A percentile compares a stretch with the other conserved stretches of the same genome.
These are phyloP conservation scores for Parotocinclus haroldoi DNA, from an alignment of 2,797 vertebrate species.

Conservation along the genomic window DNA sequence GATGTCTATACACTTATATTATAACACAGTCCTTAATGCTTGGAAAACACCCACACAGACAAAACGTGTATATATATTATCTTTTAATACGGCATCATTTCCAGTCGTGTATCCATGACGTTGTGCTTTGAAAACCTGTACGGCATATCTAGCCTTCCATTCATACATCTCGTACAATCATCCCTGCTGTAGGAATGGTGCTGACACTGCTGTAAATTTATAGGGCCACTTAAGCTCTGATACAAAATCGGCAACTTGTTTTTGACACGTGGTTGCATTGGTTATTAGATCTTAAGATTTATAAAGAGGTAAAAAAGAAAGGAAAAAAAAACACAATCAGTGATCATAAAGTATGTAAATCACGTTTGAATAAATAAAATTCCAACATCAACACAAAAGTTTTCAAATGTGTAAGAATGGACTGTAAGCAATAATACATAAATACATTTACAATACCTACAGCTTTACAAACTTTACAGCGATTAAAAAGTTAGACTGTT, in stretches of 20 bases:
- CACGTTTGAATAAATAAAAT: constrained; percentile 56
- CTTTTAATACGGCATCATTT: constrained; percentile 47
- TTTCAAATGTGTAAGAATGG: constrained; percentile 53
- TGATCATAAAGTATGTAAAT: constrained; percentile 55
- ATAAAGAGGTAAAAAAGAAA: no score
- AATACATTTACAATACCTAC: constrained; percentile 77
- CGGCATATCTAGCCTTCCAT: constrained; percentile 31
- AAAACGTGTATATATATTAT: not conserved
- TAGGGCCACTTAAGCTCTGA: constrained; percentile 3
- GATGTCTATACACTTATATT: not conserved
- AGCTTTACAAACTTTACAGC: constrained; percentile 64
- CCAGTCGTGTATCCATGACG: constrained; percentile 60
- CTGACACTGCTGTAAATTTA: constrained; percentile 1
- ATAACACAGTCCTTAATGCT: not conserved
- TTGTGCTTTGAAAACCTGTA: constrained; percentile 67
- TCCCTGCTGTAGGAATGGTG: not conserved
- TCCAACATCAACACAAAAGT: constrained; percentile 51
- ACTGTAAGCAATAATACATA: constrained; percentile 67
- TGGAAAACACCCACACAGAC: not conserved
- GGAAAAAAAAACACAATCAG: constrained; percentile 20
- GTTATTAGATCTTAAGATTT: constrained; percentile 22
- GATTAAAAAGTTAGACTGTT: constrained; percentile 32
- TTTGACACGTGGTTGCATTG: constrained; percentile 23
- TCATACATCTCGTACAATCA: not conserved
- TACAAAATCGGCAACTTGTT: constrained; percentile 16